phyloP scores from a whole-genome alignment of 2,113 vertebrate genomes.

The Sciurus niger region DNA sequence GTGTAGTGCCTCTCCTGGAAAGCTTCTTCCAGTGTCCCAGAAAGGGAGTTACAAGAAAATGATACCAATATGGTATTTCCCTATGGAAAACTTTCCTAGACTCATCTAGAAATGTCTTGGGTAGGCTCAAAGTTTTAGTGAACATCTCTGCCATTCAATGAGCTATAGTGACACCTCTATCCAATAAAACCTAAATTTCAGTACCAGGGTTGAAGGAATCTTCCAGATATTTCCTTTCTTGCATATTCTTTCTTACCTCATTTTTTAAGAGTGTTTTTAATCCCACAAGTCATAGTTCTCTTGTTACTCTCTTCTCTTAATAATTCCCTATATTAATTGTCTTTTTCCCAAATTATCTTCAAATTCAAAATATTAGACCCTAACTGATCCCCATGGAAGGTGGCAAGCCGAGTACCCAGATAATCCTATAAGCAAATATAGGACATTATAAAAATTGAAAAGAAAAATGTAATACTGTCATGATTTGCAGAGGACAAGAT shows the following conservation, averaged over 20 bases:
- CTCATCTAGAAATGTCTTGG: not conserved
- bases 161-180: not conserved
- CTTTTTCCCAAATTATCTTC: constrained; percentile 26
- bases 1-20: not conserved
- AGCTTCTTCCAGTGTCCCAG: not conserved
- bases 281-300: not conserved
- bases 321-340: not conserved
- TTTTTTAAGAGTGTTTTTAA: not conserved
- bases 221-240: not conserved
- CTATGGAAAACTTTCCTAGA: not conserved
- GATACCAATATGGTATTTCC: not conserved
- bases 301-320: not conserved
- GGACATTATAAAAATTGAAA: not conserved
- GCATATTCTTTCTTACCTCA: not conserved
- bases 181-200: not conserved
- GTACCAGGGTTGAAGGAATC: not conserved
- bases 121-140: not conserved
- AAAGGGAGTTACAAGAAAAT: not conserved
- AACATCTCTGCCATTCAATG: not conserved
- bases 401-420: not conserved
- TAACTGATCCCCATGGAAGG: not conserved
- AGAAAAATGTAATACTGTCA: not conserved
- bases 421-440: not conserved
- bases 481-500: not conserved
- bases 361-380: not conserved